A percentile compares a stretch with the other conserved stretches of the same genome.
Evolutionary conservation across 2,797 vertebrate genomes (phyloP).

Genomic region (Nannoperca obscura): DNA sequence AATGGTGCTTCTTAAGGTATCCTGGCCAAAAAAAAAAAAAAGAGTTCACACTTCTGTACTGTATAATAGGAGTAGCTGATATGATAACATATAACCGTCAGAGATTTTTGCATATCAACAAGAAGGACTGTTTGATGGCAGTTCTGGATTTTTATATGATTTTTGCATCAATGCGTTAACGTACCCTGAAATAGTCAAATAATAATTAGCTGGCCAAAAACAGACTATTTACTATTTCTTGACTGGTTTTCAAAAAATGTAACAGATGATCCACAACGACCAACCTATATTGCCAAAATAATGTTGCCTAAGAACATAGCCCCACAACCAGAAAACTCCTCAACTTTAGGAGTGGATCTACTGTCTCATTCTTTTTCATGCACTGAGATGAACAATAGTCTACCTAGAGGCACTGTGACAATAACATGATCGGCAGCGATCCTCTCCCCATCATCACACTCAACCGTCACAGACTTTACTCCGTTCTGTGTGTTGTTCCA

Average conservation of each 20-base stretch:
- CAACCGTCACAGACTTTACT: conserved; percentile 81
- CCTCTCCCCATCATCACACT: conserved; percentile 88
- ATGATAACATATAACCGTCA: background rate
- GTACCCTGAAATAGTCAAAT: background rate
- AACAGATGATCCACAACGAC: background rate
- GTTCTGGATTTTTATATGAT: background rate
- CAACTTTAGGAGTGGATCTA: background rate
- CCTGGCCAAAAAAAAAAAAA: conserved; percentile 75
- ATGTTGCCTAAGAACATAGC: background rate
- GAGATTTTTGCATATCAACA: background rate
- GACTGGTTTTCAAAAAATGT: background rate
- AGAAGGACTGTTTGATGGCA: background rate
- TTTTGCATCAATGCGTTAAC: too few species aligned
- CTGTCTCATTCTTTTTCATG: background rate
- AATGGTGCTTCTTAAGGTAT: conserved; percentile 88
- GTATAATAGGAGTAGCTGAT: too few species aligned
- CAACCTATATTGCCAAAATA: background rate
- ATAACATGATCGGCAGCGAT: conserved; percentile 90
- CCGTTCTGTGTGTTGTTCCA: conserved; percentile 82
- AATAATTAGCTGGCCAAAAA: background rate
- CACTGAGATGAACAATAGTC: background rate
- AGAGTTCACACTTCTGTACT: too few species aligned
- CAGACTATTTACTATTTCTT: background rate
- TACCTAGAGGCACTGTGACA: conserved; percentile 91
- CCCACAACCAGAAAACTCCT: background rate